Percentiles rank a stretch among this genome's conserved stretches.
Evolutionary conservation across 2,797 vertebrate species (phyloP).

Genomic region (Platyrinchus mystaceus): DNA sequence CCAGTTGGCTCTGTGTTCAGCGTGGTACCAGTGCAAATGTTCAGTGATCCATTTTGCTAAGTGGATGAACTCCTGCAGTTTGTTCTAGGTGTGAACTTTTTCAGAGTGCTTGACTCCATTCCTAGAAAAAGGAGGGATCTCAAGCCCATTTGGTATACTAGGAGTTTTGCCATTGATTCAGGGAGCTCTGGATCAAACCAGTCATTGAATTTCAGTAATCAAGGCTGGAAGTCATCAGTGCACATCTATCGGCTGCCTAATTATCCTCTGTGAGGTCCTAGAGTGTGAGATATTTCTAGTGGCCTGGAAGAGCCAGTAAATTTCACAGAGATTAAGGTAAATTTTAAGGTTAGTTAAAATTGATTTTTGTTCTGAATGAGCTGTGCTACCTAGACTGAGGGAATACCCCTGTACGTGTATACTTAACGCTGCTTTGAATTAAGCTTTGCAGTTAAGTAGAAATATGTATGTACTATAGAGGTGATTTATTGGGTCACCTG

Average conservation of each 20-base stretch:
- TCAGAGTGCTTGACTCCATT: slow-evolving; percentile 34
- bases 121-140: slow-evolving; percentile 24
- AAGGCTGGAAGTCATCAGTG: slow-evolving; percentile 47
- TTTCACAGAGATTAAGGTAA: slow-evolving; percentile 64
- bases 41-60: background rate
- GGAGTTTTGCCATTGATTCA: slow-evolving; percentile 58
- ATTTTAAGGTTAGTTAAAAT: slow-evolving; percentile 59
- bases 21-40: background rate
- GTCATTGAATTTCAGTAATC: slow-evolving; percentile 52
- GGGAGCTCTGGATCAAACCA: slow-evolving; percentile 57
- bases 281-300: slow-evolving; percentile 51
- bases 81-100: slow-evolving; percentile 41
- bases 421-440: background rate
- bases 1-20: background rate
- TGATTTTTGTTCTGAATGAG: slow-evolving; percentile 35
- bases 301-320: slow-evolving; percentile 64
- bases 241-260: slow-evolving; percentile 15
- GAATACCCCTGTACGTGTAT: background rate
- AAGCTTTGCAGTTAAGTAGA: slow-evolving; percentile 29
- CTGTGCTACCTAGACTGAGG: background rate
- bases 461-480: slow-evolving; percentile 19
- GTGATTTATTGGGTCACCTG: slow-evolving; percentile 45
- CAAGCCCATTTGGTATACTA: background rate
- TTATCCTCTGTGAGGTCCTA: slow-evolving; percentile 53
- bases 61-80: slow-evolving; percentile 36